These are phyloP conservation scores for Drosophila biarmipes DNA, from an alignment of 1,140 invertebrate species.

Conservation along the genomic window DNA sequence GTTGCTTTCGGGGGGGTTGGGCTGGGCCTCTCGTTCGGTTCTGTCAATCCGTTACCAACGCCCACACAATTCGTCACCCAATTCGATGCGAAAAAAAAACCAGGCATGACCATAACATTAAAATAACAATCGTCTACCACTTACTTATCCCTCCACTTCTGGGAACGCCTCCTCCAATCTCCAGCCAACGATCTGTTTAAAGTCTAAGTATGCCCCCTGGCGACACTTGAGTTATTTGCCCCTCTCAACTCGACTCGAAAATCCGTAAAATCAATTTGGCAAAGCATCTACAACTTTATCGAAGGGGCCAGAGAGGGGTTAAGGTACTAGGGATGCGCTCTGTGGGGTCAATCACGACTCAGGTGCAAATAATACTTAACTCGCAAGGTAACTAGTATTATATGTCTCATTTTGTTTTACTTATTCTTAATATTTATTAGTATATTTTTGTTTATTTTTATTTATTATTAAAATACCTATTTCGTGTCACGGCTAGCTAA, in stretches of 20 bases:
- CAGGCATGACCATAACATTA: slow-evolving; percentile 73
- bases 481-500: neutral
- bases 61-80: slow-evolving; percentile 78
- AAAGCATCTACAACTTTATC: slow-evolving; percentile 81
- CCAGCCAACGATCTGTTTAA: slow-evolving; percentile 75
- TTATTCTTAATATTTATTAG: neutral
- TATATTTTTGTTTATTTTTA: neutral
- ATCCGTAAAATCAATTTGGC: slow-evolving; percentile 81
- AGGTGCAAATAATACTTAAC: too few relatives aligned
- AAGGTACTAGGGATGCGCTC: neutral
- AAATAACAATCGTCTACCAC: slow-evolving; percentile 81
- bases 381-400: too few relatives aligned
- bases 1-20: neutral
- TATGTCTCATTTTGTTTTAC: too few relatives aligned
- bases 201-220: slow-evolving; percentile 77
- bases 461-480: neutral
- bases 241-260: slow-evolving; percentile 47
- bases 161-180: slow-evolving; percentile 51
- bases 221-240: slow-evolving; percentile 75
- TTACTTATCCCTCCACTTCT: slow-evolving; percentile 67
- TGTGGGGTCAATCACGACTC: neutral
- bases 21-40: slow-evolving; percentile 17
- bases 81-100: slow-evolving; percentile 26
- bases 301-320: slow-evolving; percentile 13
- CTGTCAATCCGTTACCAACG: slow-evolving; percentile 78